phyloP scores from a whole-genome alignment of 2,113 vertebrate species.

The Boleophthalmus pectinirostris region DNA sequence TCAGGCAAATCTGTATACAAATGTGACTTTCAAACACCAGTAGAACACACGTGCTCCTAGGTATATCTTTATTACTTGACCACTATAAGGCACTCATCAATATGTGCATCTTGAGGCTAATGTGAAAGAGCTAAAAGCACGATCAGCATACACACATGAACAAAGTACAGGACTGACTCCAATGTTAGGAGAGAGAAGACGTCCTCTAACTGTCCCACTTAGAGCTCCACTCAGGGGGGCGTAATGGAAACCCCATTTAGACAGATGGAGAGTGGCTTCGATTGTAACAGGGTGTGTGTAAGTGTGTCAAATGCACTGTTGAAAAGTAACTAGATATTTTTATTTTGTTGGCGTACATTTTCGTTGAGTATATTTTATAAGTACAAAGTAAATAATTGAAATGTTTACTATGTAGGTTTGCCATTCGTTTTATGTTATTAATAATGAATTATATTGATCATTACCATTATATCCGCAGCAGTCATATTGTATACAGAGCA shows the following conservation, averaged over 20 bases:
- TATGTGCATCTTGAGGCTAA: slow-evolving; percentile 10
- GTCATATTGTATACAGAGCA: neutral
- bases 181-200: slow-evolving; percentile 36
- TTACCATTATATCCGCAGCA: neutral
- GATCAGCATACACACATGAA: slow-evolving; percentile 9
- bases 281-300: slow-evolving; percentile 30
- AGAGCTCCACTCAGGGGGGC: slow-evolving; percentile 62
- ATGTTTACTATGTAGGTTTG: neutral
- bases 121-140: slow-evolving; percentile 9
- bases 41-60: neutral
- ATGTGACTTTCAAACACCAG: neutral
- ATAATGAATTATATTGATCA: neutral
- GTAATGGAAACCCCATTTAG: slow-evolving; percentile 58
- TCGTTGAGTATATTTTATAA: neutral
- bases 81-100: slow-evolving; percentile 9
- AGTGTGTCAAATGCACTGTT: neutral
- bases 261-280: slow-evolving; percentile 34
- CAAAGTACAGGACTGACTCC: neutral
- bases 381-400: neutral
- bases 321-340: neutral
- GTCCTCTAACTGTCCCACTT: slow-evolving; percentile 73
- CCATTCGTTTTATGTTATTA: neutral
- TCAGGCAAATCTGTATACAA: neutral
- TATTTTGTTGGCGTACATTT: neutral
- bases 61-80: neutral